phyloP scores from a whole-genome alignment of 2,797 vertebrate species.

The Yasuhikotakia modesta region DNA sequence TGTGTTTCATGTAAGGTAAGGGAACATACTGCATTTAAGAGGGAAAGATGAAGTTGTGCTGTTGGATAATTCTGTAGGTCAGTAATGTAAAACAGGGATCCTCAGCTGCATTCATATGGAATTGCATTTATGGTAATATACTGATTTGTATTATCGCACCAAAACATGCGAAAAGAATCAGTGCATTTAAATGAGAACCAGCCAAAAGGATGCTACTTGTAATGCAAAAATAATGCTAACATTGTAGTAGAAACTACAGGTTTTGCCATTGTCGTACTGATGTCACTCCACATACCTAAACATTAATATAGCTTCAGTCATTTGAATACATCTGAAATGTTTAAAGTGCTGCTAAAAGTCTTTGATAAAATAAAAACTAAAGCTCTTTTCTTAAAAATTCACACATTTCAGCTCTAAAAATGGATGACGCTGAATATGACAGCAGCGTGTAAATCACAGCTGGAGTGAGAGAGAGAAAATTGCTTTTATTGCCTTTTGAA shows the following conservation, averaged over 20 bases:
- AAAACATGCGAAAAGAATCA: not conserved
- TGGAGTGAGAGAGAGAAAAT: slow-evolving; percentile 15
- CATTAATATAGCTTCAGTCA: not conserved
- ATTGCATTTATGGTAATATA: not conserved
- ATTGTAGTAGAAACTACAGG: not conserved
- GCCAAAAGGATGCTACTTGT: not conserved
- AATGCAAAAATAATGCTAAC: not conserved
- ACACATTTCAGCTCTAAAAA: not conserved
- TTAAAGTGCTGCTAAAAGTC: not conserved
- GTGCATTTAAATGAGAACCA: not conserved
- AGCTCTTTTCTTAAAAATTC: not conserved
- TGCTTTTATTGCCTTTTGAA: slow-evolving; percentile 32
- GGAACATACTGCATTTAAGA: not conserved
- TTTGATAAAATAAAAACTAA: not conserved
- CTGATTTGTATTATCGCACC: not conserved
- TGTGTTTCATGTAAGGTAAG: no score
- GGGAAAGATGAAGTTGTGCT: slow-evolving; percentile 23
- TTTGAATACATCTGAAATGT: not conserved
- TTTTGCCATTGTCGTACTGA: not conserved
- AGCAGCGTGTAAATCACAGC: slow-evolving; percentile 36
- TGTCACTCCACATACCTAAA: not conserved
- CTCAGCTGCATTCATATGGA: slow-evolving; percentile 20
- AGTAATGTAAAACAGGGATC: slow-evolving; percentile 23
- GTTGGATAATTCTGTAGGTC: slow-evolving; percentile 17
- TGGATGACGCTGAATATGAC: slow-evolving; percentile 17